Base-by-base conservation (phyloP, 2,113 vertebrate genomes). In the Nerophis lumbriciformis region DNA sequence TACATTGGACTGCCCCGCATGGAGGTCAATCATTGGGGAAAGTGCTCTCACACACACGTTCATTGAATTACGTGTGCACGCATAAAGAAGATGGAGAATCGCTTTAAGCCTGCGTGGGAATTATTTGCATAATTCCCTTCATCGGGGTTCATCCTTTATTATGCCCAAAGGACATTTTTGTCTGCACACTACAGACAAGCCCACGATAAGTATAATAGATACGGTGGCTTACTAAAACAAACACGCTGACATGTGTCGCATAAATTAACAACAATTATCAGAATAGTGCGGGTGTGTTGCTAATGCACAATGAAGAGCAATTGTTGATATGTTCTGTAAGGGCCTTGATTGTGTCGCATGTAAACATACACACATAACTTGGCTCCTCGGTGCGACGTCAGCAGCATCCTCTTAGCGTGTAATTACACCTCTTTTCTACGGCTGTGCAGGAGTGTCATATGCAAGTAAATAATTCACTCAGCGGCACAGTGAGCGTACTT, bases 51-150 rank as follows among this genome's bases (percentile, higher is more conserved):
- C 73, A 72, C 42, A 11, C 65, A 80, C 69, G 80, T 76, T 75
- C 76, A 80, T 61, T 71, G 76, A 79, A 79, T 81, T 75, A 82
- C 77, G 66, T 35, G 51, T 11, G 60, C 62, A 61, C 75, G 61
- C 82, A 79, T 77, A 83, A 82, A 82, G 73, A 84, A 83, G 78
- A 87, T 77, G 79, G 76, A 83, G 74, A 80, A 68, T 76, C 68
- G 76, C 82, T 83, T 16, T 48, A 70, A 79, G 82, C 79, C 68
- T 76, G 57, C 69, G 55, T 67, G 63, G 78, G 75, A 75, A 65
- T 53, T 52, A 83, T 87, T 82, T 76, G 62, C 83, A 87, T 88
- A 85, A 85, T 76, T 72, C 59, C 71, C 78, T 85, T 87, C 79
- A 85, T 80, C 76, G 69, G 50, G 76, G 64, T 60, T 62, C 65